These are phyloP conservation scores for Conus ventricosus DNA, from an alignment of 1,140 invertebrate species.

Conservation along the genomic window DNA sequence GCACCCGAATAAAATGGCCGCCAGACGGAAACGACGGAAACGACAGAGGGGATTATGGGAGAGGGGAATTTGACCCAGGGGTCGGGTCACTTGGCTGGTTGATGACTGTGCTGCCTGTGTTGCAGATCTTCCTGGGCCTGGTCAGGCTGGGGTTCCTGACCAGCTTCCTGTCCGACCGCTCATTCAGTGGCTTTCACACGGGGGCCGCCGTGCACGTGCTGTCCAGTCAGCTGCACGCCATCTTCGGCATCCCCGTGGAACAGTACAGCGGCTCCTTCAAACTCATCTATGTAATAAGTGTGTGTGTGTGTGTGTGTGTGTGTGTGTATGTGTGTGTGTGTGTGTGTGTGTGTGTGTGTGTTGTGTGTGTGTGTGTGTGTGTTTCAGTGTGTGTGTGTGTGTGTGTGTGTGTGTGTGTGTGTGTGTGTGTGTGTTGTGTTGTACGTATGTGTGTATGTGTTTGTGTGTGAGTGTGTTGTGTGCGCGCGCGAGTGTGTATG, in stretches of 20 bases:
- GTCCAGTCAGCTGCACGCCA: conserved; percentile 74
- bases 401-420: not conserved
- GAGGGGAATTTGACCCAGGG: not conserved
- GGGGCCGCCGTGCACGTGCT: conserved; percentile 77
- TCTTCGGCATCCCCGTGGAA: conserved; percentile 74
- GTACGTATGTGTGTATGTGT: not conserved
- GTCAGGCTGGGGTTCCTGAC: conserved; percentile 75
- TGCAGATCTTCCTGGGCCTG: conserved; percentile 74
- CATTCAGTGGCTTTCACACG: conserved; percentile 77
- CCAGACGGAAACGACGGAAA: too few relatives aligned
- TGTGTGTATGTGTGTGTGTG: not conserved
- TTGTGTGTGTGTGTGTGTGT: too few relatives aligned
- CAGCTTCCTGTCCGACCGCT: conserved; percentile 76
- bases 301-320: not conserved
- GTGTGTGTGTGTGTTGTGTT: not conserved
- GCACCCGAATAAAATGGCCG: too few relatives aligned
- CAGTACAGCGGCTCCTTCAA: conserved; percentile 73
- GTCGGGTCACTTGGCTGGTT: not conserved
- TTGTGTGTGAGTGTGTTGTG: too few relatives aligned
- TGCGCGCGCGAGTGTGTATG: too few relatives aligned
- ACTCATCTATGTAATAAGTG: conserved; percentile 73
- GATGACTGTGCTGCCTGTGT: conserved; percentile 25
- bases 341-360: too few relatives aligned
- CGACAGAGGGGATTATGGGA: too few relatives aligned
- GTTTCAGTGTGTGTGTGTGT: too few relatives aligned